phyloP scores from a whole-genome alignment of 2,113 vertebrate species.

The Scolopax mira region DNA sequence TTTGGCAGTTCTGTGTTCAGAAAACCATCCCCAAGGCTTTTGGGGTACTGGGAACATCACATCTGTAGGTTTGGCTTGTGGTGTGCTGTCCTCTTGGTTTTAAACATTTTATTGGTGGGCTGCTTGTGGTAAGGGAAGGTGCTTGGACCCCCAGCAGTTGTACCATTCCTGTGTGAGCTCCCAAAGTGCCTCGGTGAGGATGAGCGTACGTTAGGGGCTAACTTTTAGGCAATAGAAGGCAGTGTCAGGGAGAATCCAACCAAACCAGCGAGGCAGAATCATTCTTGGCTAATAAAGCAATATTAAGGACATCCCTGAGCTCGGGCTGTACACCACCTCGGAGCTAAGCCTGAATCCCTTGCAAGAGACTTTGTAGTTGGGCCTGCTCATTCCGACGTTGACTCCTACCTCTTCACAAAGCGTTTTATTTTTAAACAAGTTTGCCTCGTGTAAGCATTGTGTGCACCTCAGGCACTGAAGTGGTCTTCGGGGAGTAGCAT shows the following conservation, averaged over 20 bases:
- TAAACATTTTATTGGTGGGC: background rate
- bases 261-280: background rate
- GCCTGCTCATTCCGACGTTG: background rate
- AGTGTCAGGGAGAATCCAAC: background rate
- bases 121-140: background rate
- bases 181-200: background rate
- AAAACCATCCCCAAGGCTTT: background rate
- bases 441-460: background rate
- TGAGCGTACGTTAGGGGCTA: background rate
- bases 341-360: background rate
- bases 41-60: background rate
- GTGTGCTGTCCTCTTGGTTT: background rate
- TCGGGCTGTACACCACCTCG: accelerated
- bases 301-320: background rate
- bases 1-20: background rate
- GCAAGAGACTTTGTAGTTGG: background rate
- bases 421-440: background rate
- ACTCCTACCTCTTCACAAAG: background rate
- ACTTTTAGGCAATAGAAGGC: background rate
- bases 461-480: background rate
- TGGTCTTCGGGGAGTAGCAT: background rate
- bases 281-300: background rate
- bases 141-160: background rate
- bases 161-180: background rate
- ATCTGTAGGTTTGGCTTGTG: background rate